phyloP scores from a whole-genome alignment of 2,113 vertebrate species.

The Pachyramphus minor region DNA sequence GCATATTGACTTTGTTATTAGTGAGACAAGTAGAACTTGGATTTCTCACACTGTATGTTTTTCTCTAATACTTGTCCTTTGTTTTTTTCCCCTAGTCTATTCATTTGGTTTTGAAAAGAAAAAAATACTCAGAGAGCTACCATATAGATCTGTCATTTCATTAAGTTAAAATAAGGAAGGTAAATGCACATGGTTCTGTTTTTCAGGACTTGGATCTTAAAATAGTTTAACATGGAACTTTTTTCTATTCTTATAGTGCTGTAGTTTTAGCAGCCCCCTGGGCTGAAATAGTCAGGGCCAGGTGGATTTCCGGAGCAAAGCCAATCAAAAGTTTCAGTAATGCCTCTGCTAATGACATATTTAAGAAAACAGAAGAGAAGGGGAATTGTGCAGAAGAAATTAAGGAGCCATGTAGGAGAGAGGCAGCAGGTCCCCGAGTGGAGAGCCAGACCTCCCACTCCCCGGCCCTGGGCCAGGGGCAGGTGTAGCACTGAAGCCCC shows the following conservation, averaged over 20 bases:
- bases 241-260: background rate
- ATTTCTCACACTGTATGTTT: background rate
- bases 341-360: too few species aligned
- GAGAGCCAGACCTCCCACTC: too few species aligned
- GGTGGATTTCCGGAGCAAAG: too few species aligned
- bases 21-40: background rate
- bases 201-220: background rate
- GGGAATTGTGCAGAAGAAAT: too few species aligned
- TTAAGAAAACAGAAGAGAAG: too few species aligned
- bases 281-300: too few species aligned
- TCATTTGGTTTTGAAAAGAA: background rate
- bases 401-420: too few species aligned
- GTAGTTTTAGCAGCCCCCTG: too few species aligned
- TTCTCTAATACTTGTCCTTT: background rate
- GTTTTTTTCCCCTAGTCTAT: background rate
- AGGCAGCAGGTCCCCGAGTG: too few species aligned
- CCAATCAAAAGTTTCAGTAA: too few species aligned
- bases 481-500: too few species aligned
- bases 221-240: background rate
- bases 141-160: background rate
- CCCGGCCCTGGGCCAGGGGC: too few species aligned
- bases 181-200: background rate
- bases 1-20: background rate
- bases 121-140: background rate
- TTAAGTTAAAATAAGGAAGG: background rate